Evolutionary conservation across 2,888 invertebrate genomes (phyloP).

Genomic region (Dexiosoma caninum): DNA sequence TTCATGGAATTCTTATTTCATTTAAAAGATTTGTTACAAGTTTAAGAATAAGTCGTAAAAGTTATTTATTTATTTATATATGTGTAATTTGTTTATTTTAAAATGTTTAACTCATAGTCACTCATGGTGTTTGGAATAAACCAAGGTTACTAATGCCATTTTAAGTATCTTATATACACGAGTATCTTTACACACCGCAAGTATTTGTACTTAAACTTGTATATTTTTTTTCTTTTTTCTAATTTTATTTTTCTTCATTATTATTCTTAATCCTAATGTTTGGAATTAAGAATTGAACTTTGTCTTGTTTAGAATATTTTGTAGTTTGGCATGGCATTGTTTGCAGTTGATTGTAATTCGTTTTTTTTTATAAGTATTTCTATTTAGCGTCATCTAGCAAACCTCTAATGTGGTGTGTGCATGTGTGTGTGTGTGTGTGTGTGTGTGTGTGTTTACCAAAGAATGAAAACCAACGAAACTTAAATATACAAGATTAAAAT

Average conservation of each 20-base stretch:
- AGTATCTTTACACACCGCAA: not conserved
- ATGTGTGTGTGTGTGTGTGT: no score
- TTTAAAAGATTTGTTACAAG: slow-evolving; percentile 45
- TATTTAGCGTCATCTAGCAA: slow-evolving; percentile 39
- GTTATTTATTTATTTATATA: slow-evolving; percentile 41
- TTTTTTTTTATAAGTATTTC: not conserved
- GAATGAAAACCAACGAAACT: slow-evolving; percentile 34
- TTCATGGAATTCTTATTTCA: slow-evolving; percentile 20
- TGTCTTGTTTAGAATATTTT: slow-evolving; percentile 11
- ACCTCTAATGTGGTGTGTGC: slow-evolving; percentile 18
- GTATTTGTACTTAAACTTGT: slow-evolving; percentile 8
- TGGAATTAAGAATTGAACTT: slow-evolving; percentile 49
- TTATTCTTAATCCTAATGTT: slow-evolving; percentile 49
- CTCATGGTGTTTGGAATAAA: slow-evolving; percentile 26
- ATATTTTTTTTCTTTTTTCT: not conserved
- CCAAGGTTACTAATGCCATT: slow-evolving; percentile 43
- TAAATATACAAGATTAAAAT: slow-evolving; percentile 55
- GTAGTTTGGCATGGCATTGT: slow-evolving; percentile 15
- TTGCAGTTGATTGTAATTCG: slow-evolving; percentile 1
- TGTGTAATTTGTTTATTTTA: slow-evolving; percentile 58
- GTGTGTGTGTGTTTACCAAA: slow-evolving; percentile 22
- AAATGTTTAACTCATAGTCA: slow-evolving; percentile 48
- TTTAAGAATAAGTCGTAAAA: slow-evolving; percentile 50
- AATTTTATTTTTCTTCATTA: not conserved
- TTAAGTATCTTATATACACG: not conserved